Percentiles rank a stretch among this genome's conserved stretches.
Evolutionary conservation across 2,888 invertebrate species (phyloP).

Genomic region (Rhamphomyia laevipes): DNA sequence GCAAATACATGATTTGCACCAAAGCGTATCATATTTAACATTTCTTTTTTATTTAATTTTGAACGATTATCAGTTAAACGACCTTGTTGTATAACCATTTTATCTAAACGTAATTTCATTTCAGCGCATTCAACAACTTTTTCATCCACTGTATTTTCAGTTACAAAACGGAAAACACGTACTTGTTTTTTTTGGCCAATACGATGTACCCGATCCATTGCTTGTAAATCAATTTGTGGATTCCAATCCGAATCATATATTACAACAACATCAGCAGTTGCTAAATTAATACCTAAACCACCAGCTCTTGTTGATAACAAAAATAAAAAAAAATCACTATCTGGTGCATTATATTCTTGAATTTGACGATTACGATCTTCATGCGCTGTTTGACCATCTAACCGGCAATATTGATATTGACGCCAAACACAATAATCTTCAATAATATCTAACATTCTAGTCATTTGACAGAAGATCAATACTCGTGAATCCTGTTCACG

Average conservation of each 20-base stretch:
- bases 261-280: slow-evolving; percentile 94
- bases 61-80: slow-evolving; percentile 79
- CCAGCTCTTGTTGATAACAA: slow-evolving; percentile 98
- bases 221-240: slow-evolving; percentile 95
- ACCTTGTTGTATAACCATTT: slow-evolving; percentile 96
- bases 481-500: slow-evolving; percentile 87
- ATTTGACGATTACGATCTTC: slow-evolving; percentile 93
- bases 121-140: slow-evolving; percentile 98
- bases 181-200: slow-evolving; percentile 97
- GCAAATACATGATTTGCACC: slow-evolving; percentile 99
- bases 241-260: slow-evolving; percentile 99
- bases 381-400: slow-evolving; percentile 95
- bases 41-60: slow-evolving; percentile 93
- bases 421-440: slow-evolving; percentile 94
- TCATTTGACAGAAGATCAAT: slow-evolving; percentile 94
- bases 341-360: slow-evolving; percentile 85
- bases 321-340: slow-evolving; percentile 88
- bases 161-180: slow-evolving; percentile 85
- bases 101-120: slow-evolving; percentile 88
- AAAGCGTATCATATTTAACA: slow-evolving; percentile 97
- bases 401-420: slow-evolving; percentile 69
- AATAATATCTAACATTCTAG: slow-evolving; percentile 87
- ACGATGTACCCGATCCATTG: slow-evolving; percentile 97
- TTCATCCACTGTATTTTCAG: slow-evolving; percentile 98
- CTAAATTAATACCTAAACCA: slow-evolving; percentile 94